Base-by-base conservation (phyloP, 2,797 vertebrate species). In the Calcarius lapponicus region DNA sequence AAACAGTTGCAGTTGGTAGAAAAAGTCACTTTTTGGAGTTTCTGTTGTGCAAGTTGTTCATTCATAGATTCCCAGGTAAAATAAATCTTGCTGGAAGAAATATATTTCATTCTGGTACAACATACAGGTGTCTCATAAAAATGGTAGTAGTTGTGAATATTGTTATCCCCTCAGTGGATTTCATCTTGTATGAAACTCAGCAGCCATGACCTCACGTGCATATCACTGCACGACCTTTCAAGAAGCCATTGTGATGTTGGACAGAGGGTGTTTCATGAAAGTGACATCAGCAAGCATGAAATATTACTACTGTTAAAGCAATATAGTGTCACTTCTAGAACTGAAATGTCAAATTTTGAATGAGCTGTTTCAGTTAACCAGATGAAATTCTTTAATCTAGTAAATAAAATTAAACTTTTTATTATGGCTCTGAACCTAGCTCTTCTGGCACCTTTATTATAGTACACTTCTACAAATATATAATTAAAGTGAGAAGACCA, bases 171-270 rank as follows among this genome's bases (percentile, higher is more conserved):
- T 74, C 28, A 29, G 42, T 54, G 28, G 7, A 64, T 69, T 91
- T 85, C 11, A 7, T 79, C 10, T 69, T 7, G 1, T 26, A 5
- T 19, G 60, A 76, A 87, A 38, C 16, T 45, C 4, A 2, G 8
- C 21, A 71, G 1, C 29, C 6, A 7, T 43, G 29, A 82, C 42
- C 17, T 92, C 1, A 0, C 12, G 17, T 7, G 5, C 17, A 3
- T 43, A 13, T n/a, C 22, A 32, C 24, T 19, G 18, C 31, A 28
- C 38, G 24, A 17, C 5, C 14, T 48, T 66, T 38, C n/a, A 73
- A 65, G 48, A 73, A 26, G 32, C 5, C 2, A 9, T 25, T 25
- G 12, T 8, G 26, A 9, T 58, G 29, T 34, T 91, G 50, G 12
- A 61, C 15, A 50, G 5, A 34, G 25, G 4, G 16, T 48, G 4